Evolutionary conservation across 2,888 invertebrate species (phyloP).

Genomic region (Atrina japonica): DNA sequence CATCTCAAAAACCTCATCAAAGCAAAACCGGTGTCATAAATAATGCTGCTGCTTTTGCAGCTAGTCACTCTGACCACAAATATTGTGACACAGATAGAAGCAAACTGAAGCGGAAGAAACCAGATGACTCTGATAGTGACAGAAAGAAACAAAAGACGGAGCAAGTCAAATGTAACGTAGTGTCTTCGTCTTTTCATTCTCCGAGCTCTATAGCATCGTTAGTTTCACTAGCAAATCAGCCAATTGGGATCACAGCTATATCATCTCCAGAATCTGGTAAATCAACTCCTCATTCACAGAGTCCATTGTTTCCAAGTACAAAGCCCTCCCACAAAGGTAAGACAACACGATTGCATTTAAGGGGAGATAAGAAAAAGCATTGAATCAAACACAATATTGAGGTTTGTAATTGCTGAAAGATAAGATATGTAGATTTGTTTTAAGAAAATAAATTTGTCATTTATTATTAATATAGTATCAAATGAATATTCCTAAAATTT

Average conservation of each 20-base stretch:
- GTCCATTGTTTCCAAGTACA: constrained; percentile 13
- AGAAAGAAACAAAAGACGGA: constrained; percentile 12
- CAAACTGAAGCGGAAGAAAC: constrained; percentile 15
- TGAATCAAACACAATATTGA: too few relatives aligned
- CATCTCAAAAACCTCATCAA: too few relatives aligned
- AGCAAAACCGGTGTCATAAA: too few relatives aligned
- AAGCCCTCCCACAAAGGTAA: constrained; percentile 19
- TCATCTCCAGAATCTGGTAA: constrained; percentile 50
- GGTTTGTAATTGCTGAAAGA: too few relatives aligned
- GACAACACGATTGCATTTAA: too few relatives aligned
- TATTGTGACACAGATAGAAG: constrained; percentile 15
- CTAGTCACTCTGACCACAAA: constrained; percentile 18
- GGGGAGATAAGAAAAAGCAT: too few relatives aligned
- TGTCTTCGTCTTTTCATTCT: constrained; percentile 8
- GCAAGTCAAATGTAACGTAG: not conserved
- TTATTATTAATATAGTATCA: too few relatives aligned
- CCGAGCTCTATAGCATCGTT: constrained; percentile 8
- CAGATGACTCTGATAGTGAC: constrained; percentile 2
- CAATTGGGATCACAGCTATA: constrained; percentile 51
- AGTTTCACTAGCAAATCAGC: constrained; percentile 51
- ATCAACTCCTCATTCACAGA: constrained; percentile 19
- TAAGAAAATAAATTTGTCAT: too few relatives aligned
- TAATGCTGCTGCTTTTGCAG: constrained; percentile 1
- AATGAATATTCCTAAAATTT: too few relatives aligned
- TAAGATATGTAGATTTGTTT: too few relatives aligned